Evolutionary conservation across 2,888 invertebrate species (phyloP).

Genomic region (Agriopis aurantiaria): DNA sequence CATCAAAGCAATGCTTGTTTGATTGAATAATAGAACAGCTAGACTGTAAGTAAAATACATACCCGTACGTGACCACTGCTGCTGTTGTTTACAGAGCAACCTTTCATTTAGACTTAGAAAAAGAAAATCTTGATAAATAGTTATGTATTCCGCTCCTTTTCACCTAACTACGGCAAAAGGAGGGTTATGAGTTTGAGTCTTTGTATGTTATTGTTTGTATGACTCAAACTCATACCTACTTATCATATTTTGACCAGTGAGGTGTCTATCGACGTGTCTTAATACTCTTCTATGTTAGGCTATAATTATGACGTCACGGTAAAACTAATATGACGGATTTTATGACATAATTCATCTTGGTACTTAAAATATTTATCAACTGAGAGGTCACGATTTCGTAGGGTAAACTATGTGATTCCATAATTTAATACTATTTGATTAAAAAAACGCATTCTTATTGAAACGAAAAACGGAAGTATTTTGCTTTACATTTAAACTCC

Average conservation of each 20-base stretch:
- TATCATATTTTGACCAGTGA: too few species aligned
- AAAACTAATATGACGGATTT: too few species aligned
- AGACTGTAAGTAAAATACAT: conserved; percentile 52
- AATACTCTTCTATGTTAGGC: too few species aligned
- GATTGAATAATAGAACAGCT: conserved; percentile 71
- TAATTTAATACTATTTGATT: neutral
- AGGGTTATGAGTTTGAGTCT: neutral
- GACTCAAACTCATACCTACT: too few species aligned
- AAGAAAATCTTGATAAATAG: conserved; percentile 27
- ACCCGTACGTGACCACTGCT: conserved; percentile 52
- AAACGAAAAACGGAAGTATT: neutral
- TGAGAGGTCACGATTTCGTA: conserved; percentile 4
- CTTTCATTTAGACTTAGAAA: conserved; percentile 31
- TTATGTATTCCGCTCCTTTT: conserved; percentile 9
- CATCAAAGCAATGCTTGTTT: conserved; percentile 69
- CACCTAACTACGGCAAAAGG: too few species aligned
- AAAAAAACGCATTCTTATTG: conserved; percentile 4
- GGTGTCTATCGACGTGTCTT: too few species aligned
- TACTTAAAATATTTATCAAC: conserved; percentile 7
- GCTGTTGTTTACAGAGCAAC: conserved; percentile 46
- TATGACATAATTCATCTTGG: neutral
- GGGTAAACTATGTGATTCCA: neutral
- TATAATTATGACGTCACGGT: too few species aligned
- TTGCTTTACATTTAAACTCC: conserved; percentile 3
- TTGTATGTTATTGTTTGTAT: too few species aligned